Conservation (phyloP, 2,797 vertebrate genomes). For the Telmatherina bonti region DNA sequence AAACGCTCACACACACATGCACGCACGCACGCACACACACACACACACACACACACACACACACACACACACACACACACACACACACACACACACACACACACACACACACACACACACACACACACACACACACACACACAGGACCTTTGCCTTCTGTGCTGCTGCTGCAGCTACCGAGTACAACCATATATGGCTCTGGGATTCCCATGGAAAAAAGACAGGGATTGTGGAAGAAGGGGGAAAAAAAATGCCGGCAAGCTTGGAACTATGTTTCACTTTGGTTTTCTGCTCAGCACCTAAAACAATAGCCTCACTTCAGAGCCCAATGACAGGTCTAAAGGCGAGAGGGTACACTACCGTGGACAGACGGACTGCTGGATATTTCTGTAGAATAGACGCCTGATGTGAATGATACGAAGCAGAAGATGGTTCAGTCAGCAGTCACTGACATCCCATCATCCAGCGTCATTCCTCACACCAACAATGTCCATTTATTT, state of each 20-base stretch:
- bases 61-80: conserved; percentile 33
- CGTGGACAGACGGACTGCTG: conserved; percentile 41
- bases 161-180: conserved; percentile 80
- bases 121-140: conserved; percentile 29
- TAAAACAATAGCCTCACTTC: conserved; percentile 75
- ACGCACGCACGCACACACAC: conserved; percentile 25
- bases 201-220: conserved; percentile 94
- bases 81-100: conserved; percentile 41
- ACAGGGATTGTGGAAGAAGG: conserved; percentile 65
- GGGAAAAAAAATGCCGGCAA: conserved; percentile 45
- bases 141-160: conserved; percentile 50
- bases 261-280: conserved; percentile 74
- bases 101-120: conserved; percentile 10
- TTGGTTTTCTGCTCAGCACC: conserved; percentile 58
- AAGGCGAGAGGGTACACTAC: conserved; percentile 38
- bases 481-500: conserved; percentile 32
- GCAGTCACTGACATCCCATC: conserved; percentile 1
- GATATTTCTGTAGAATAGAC: conserved; percentile 66
- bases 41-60: conserved; percentile 37
- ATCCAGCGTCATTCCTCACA: conserved; percentile 38
- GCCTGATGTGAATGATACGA: conserved; percentile 44
- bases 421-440: conserved; percentile 38
- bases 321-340: conserved; percentile 64
- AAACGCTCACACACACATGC: conserved; percentile 30
- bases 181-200: conserved; percentile 93